Evolutionary conservation across 2,113 vertebrate species (phyloP).

Genomic region (Dolichallabes microphthalmus): DNA sequence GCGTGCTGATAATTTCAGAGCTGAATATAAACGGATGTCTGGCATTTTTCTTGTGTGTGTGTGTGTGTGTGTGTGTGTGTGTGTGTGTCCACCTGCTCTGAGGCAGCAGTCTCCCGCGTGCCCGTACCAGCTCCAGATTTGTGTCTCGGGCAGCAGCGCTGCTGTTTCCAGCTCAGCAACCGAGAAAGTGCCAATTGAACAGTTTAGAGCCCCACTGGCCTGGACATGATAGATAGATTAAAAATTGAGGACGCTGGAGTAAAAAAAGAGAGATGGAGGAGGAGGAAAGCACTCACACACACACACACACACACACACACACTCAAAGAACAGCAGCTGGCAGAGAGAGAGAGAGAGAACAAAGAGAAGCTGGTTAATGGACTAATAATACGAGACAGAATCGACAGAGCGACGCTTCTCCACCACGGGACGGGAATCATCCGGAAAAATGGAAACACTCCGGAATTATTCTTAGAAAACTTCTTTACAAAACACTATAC

Average conservation of each 20-base stretch:
- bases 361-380: conserved; percentile 18
- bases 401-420: background rate
- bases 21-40: background rate
- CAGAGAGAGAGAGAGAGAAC: conserved; percentile 49
- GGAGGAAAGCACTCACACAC: conserved; percentile 14
- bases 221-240: conserved; percentile 82
- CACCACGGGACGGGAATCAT: background rate
- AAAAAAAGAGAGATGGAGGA: conserved; percentile 38
- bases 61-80: conserved; percentile 22
- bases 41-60: conserved; percentile 1
- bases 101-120: conserved; percentile 9
- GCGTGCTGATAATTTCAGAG: background rate
- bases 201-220: conserved; percentile 81
- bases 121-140: conserved; percentile 59
- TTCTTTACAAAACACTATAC: background rate
- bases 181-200: conserved; percentile 83
- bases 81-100: conserved; percentile 42
- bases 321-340: conserved; percentile 66
- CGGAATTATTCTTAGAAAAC: background rate
- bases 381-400: conserved; percentile 11
- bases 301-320: background rate
- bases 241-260: conserved; percentile 79
- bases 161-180: conserved; percentile 81
- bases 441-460: background rate
- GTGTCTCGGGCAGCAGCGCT: conserved; percentile 69